Conservation (phyloP, 2,888 invertebrate genomes). For the Pemphredon lugubris region DNA sequence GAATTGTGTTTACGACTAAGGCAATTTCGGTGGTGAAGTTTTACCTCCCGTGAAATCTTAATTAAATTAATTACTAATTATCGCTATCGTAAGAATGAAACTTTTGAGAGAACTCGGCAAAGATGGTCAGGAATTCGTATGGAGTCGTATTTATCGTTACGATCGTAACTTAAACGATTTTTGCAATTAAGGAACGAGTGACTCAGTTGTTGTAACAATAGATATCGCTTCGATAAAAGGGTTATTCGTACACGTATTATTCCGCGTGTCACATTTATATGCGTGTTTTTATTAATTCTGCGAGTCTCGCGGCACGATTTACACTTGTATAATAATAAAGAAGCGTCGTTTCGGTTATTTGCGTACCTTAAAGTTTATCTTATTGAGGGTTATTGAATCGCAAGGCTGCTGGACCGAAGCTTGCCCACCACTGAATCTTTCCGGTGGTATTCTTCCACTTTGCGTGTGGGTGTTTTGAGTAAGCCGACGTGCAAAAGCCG, state of each 20-base stretch:
- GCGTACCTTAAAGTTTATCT: constrained; percentile 32
- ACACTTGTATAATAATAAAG: constrained; percentile 52
- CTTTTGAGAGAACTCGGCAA: too few species aligned
- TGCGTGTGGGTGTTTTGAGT: constrained; percentile 44
- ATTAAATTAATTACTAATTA: too few species aligned
- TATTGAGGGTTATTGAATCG: constrained; percentile 46
- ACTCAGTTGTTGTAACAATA: too few species aligned
- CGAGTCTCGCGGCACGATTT: constrained; percentile 42
- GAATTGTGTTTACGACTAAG: too few species aligned
- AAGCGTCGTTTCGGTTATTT: neutral
- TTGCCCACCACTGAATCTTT: constrained; percentile 39
- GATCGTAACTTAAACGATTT: too few species aligned
- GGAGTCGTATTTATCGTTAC: too few species aligned
- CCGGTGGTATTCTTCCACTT: constrained; percentile 7
- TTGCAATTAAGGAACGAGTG: too few species aligned
- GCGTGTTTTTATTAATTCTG: constrained; percentile 61
- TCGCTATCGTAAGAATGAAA: too few species aligned
- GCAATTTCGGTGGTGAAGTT: too few species aligned
- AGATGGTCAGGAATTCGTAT: too few species aligned
- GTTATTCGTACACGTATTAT: constrained; percentile 13
- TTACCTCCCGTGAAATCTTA: too few species aligned
- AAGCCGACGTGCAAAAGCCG: constrained; percentile 29
- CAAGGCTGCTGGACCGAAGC: constrained; percentile 53
- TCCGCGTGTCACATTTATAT: constrained; percentile 27
- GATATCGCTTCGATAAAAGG: too few species aligned